Percentiles rank a stretch among this genome's conserved stretches.
These are phyloP conservation scores for Liparis tanakae DNA, from an alignment of 2,797 vertebrate species.

Conservation along the genomic window DNA sequence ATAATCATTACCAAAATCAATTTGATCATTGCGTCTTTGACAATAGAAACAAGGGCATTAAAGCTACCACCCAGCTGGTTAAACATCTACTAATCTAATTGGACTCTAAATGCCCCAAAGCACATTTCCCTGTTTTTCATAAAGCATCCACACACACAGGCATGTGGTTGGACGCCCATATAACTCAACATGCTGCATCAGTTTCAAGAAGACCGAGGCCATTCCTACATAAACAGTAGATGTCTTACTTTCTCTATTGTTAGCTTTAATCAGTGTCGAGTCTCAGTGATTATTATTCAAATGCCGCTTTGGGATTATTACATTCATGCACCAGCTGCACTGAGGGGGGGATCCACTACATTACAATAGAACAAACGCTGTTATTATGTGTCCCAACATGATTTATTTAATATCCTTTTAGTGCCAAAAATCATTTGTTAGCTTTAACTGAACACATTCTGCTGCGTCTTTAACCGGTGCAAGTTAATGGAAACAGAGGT, in stretches of 20 bases:
- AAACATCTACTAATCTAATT: background rate
- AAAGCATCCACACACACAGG: background rate
- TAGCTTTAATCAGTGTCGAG: slow-evolving; percentile 58
- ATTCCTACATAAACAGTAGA: slow-evolving; percentile 27
- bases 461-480: slow-evolving; percentile 22
- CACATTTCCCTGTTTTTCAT: background rate
- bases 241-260: slow-evolving; percentile 43
- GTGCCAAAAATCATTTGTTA: slow-evolving; percentile 49
- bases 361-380: slow-evolving; percentile 3
- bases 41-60: background rate
- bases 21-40: background rate
- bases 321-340: slow-evolving; percentile 42
- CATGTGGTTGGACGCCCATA: background rate
- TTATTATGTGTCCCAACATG: slow-evolving; percentile 30
- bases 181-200: slow-evolving; percentile 18
- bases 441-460: slow-evolving; percentile 42
- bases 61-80: background rate
- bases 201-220: slow-evolving; percentile 24
- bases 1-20: background rate
- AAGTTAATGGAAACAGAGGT: slow-evolving; percentile 39
- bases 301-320: slow-evolving; percentile 57
- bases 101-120: background rate
- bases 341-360: slow-evolving; percentile 26
- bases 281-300: slow-evolving; percentile 45
- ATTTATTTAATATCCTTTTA: slow-evolving; percentile 28